Conservation (phyloP, 2,797 vertebrate genomes). For the Pseudochirops corinnae region DNA sequence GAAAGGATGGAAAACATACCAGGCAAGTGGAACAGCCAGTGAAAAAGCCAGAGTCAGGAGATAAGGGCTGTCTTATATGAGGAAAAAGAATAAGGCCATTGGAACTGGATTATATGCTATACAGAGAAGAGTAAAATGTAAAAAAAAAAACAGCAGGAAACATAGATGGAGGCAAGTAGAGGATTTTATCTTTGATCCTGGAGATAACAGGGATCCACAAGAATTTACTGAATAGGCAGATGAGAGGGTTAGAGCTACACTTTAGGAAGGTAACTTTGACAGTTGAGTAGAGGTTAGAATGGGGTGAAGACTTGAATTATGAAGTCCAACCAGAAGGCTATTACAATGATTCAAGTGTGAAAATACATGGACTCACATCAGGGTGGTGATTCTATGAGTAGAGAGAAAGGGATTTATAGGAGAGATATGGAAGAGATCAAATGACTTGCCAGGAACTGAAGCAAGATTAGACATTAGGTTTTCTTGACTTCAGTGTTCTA, state of each 20-base stretch:
- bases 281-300: background rate
- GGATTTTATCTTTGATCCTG: background rate
- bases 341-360: background rate
- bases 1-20: background rate
- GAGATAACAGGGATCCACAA: background rate
- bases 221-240: background rate
- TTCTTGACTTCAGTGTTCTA: background rate
- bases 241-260: background rate
- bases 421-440: background rate
- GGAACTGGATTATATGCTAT: background rate
- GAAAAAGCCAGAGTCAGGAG: background rate
- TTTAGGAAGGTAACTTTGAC: background rate
- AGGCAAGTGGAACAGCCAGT: background rate
- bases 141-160: background rate
- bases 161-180: background rate
- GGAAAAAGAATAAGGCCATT: background rate
- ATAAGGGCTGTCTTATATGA: background rate
- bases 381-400: background rate
- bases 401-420: background rate
- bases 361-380: background rate
- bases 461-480: background rate
- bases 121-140: background rate
- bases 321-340: background rate
- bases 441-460: background rate
- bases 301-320: background rate